Conservation (phyloP, 1,140 invertebrate genomes). For the Akabosia matsudoensis region DNA sequence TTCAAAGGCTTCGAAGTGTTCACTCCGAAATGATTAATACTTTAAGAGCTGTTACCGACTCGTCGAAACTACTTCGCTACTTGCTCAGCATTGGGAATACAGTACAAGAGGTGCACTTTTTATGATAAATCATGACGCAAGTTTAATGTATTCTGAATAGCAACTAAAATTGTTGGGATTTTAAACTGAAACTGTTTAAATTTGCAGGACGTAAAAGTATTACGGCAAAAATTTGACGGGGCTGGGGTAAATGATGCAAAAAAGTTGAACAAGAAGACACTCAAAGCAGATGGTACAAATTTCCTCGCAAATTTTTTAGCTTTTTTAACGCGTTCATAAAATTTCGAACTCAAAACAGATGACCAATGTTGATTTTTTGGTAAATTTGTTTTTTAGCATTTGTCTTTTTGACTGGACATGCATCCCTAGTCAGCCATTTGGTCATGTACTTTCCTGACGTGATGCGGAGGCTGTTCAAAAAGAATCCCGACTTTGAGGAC, state of each 20-base stretch:
- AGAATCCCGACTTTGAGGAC: conserved; percentile 32
- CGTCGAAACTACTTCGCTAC: conserved; percentile 35
- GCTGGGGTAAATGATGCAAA: not conserved
- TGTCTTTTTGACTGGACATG: conserved; percentile 35
- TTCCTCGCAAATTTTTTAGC: not conserved
- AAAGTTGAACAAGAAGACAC: conserved; percentile 21
- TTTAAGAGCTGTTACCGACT: conserved; percentile 25
- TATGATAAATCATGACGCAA: too few relatives aligned
- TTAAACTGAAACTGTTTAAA: not conserved
- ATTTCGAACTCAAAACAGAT: not conserved
- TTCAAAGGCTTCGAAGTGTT: conserved; percentile 30
- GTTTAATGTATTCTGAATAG: too few relatives aligned
- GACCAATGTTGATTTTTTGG: not conserved
- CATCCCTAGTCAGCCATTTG: conserved; percentile 34
- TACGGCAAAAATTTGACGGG: conserved; percentile 24
- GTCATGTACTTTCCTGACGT: conserved; percentile 41
- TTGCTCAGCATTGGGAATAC: conserved; percentile 39
- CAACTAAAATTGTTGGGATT: too few relatives aligned
- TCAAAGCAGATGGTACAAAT: conserved; percentile 35
- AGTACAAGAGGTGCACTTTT: conserved; percentile 25
- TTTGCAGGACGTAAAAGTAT: conserved; percentile 30
- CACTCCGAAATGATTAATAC: conserved; percentile 42
- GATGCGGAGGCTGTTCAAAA: conserved; percentile 36
- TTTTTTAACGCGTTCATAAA: too few relatives aligned
- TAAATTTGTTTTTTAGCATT: conserved; percentile 31